Base-by-base conservation (phyloP, 2,113 vertebrate species). In the Centropus unirufus region DNA sequence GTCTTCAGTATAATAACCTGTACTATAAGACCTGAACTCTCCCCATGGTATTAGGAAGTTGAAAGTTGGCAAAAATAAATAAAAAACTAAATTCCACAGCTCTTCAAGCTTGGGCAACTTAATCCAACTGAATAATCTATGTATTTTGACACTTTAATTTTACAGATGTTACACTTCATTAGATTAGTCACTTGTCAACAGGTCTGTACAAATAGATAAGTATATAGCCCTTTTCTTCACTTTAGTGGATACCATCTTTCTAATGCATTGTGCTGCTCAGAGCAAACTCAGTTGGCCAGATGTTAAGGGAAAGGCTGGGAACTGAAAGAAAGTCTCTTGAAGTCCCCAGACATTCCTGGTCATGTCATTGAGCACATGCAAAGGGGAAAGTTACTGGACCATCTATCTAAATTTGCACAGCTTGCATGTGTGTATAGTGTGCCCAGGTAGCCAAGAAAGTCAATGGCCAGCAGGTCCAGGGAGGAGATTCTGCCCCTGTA, bases 301-400 rank as follows among this genome's bases (percentile, higher is more conserved):
- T 62, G 15, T 40, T 29, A 59, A 85, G 20, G 27, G 8, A 32
- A 22, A 63, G 19, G 3, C 3, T 67, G 32, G 24, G n/a, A 70
- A 66, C 2, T 14, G 9, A 59, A 15, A 57, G 44, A 42, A 70
- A 6, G 5, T 23, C 9, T 17, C 6, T 83, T 8, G 5, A 14
- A 22, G 9, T 54, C 9, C 36, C 4, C 16, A 58, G 29, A 6
- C 4, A 0, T 36, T 12, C 9, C 17, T 69, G 16, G 5, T 87
- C 2, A 22, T 84, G 2, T 27, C 24, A 32, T 5, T 47, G 15
- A 39, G 9, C 6, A 4, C 1, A 1, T 14, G 12, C 4, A 83
- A 55, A 49, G 12, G 42, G 22, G 17, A 79, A 55, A 40, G 5
- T 5, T 75, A 26, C 9, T 55, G 27, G 19, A 58, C 1, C 1